A percentile compares a stretch with the other conserved stretches of the same genome.
These are phyloP conservation scores for Hystrix cristata DNA, from an alignment of 2,113 vertebrate genomes.

Conservation along the genomic window DNA sequence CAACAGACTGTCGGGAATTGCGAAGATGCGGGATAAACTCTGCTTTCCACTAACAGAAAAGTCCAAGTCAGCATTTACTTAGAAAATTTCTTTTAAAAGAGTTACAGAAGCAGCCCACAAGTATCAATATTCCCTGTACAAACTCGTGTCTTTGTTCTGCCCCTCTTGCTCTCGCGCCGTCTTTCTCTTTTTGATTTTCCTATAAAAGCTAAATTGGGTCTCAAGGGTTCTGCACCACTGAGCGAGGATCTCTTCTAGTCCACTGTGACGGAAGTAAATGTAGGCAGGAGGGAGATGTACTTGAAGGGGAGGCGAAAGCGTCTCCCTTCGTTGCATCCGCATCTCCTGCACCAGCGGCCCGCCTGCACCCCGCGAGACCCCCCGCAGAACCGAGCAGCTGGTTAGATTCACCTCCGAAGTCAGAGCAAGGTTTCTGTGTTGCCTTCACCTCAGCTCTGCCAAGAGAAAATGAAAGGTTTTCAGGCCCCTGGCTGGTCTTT, in stretches of 20 bases:
- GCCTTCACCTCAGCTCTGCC: not conserved
- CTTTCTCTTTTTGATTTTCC: conserved; percentile 88
- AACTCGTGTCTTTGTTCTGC: conserved; percentile 86
- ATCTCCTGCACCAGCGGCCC: conserved; percentile 78
- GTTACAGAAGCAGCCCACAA: conserved; percentile 86
- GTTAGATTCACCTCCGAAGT: not conserved
- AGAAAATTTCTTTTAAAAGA: conserved; percentile 84
- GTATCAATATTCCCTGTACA: conserved; percentile 88
- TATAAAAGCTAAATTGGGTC: conserved; percentile 91
- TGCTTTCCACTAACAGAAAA: conserved; percentile 71
- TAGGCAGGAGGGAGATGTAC: conserved; percentile 86
- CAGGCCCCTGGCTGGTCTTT: not conserved
- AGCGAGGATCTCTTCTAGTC: conserved; percentile 88
- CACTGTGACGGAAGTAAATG: conserved; percentile 89
- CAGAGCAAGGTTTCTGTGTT: not conserved
- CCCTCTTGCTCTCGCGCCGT: conserved; percentile 77
- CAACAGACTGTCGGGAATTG: conserved; percentile 43
- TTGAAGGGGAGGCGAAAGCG: conserved; percentile 84
- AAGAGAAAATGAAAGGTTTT: not conserved
- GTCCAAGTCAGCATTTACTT: conserved; percentile 86
- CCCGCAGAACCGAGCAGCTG: not conserved
- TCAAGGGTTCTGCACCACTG: conserved; percentile 87
- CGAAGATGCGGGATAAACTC: conserved; percentile 61
- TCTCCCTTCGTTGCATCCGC: conserved; percentile 81
- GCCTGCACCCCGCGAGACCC: not conserved